Base-by-base conservation (phyloP, 1,140 invertebrate species). In the Drosophila littoralis region DNA sequence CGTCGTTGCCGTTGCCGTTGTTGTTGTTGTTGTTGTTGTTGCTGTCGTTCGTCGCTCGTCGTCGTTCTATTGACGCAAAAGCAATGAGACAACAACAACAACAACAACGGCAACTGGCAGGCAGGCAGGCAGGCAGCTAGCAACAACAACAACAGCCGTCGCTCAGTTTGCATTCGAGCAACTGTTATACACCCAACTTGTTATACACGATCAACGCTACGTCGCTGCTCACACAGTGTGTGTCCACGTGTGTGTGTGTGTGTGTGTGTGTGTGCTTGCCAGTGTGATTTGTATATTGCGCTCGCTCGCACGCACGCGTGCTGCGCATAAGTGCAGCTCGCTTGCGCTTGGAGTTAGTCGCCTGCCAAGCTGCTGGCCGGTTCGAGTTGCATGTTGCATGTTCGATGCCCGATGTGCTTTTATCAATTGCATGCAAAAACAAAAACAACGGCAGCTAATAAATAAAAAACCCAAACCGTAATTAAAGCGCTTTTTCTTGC, bases 51-150 rank as follows among this genome's bases (percentile, higher is more conserved):
- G 66, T 59, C 36, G 65, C 32, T 71, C 68, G 68, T 66, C 32
- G 71, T 73, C 71, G 81, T 90, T 84, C 85, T 90, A 89, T 85
- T 84, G 78, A 90, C 76, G 71, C 76, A 75, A 74, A 86, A 81
- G 78, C 68, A 80, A 71, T 71, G 65, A 74, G 68, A 77, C 78
- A 75, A 75, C 61, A 75, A 60, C 58, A 74, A 74, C 67, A 81
- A 48, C 60, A 81, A 50, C 63, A 60, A 13, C 36, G 42, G 15
- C 15, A 17, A 45, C 22, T 28, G 22, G 10, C 9, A 43, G 15
- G 42, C 42, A 43, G 42, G 42, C 42, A 43, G 7, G 13, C 42
- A 43, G 13, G 42, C 42, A 45, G 13, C 22, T 5, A 28, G 42
- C 42, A 45, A 42, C 59, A 69, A 13, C 67, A 61, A 42, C 76